phyloP scores from a whole-genome alignment of 2,113 vertebrate species.

The Poicephalus meyeri region DNA sequence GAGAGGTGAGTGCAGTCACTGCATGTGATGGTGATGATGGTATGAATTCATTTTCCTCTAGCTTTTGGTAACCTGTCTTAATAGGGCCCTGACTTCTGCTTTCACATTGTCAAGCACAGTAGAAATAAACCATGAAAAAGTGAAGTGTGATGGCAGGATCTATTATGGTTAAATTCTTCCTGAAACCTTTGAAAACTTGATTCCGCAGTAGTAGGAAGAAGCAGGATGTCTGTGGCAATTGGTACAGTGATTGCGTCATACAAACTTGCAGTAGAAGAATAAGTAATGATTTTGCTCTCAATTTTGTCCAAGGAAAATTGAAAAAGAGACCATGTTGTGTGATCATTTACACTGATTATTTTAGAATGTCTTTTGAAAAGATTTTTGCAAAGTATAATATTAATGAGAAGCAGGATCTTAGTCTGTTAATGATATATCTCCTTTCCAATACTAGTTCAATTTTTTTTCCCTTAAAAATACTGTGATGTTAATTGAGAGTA shows the following conservation, averaged over 20 bases:
- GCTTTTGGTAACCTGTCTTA: slow-evolving; percentile 35
- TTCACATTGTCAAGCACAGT: slow-evolving; percentile 42
- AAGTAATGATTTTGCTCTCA: not conserved
- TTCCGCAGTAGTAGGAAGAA: not conserved
- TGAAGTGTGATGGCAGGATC: not conserved
- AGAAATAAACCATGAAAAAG: slow-evolving; percentile 47
- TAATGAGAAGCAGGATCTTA: not conserved
- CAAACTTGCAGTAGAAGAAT: not conserved
- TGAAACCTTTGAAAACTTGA: slow-evolving; percentile 40
- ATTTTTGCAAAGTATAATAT: not conserved
- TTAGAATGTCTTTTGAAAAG: not conserved
- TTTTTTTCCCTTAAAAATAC: not conserved
- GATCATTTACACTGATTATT: not conserved
- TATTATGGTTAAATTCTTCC: slow-evolving; percentile 62
- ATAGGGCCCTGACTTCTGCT: slow-evolving; percentile 49
- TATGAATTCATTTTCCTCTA: slow-evolving; percentile 36
- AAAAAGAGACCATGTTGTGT: not conserved
- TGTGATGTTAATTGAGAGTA: not conserved
- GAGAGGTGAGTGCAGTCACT: not conserved
- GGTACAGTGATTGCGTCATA: not conserved
- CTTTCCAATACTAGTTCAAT: not conserved
- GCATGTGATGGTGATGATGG: not conserved
- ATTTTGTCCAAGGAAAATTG: not conserved
- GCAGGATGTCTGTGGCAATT: not conserved
- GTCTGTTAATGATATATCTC: not conserved